Conservation (phyloP, 2,888 invertebrate genomes). For the Selenia dentaria region DNA sequence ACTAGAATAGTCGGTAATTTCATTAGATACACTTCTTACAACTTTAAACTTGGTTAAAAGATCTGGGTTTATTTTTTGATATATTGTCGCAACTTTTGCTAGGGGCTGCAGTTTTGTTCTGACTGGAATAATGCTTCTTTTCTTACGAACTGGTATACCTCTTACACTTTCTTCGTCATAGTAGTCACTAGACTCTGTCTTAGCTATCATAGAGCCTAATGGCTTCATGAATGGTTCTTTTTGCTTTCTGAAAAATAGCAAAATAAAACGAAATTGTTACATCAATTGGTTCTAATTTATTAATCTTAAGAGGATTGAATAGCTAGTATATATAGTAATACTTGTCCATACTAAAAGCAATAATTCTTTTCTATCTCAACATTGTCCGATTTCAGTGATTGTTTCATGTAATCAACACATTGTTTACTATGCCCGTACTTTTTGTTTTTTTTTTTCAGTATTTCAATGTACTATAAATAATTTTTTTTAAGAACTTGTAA, state of each 20-base stretch:
- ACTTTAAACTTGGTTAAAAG: constrained; percentile 12
- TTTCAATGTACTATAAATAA: too few relatives aligned
- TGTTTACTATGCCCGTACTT: too few relatives aligned
- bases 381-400: too few relatives aligned
- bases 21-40: constrained; percentile 14
- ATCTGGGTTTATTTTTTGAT: constrained; percentile 14
- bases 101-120: background rate
- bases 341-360: too few relatives aligned
- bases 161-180: constrained; percentile 64
- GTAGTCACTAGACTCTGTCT: constrained; percentile 44
- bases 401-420: too few relatives aligned
- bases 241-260: constrained; percentile 5
- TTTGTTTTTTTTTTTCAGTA: too few relatives aligned
- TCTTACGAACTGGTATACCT: constrained; percentile 60
- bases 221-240: background rate
- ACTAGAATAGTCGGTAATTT: constrained; percentile 14
- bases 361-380: too few relatives aligned
- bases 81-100: constrained; percentile 5
- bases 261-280: too few relatives aligned
- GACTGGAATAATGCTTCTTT: constrained; percentile 37
- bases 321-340: too few relatives aligned
- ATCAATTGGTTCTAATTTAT: too few relatives aligned
- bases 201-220: background rate
- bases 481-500: too few relatives aligned
- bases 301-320: too few relatives aligned